A percentile compares a stretch with the other conserved stretches of the same genome.
Conservation (phyloP, 2,888 invertebrate genomes). For the Sinelater perroti region DNA sequence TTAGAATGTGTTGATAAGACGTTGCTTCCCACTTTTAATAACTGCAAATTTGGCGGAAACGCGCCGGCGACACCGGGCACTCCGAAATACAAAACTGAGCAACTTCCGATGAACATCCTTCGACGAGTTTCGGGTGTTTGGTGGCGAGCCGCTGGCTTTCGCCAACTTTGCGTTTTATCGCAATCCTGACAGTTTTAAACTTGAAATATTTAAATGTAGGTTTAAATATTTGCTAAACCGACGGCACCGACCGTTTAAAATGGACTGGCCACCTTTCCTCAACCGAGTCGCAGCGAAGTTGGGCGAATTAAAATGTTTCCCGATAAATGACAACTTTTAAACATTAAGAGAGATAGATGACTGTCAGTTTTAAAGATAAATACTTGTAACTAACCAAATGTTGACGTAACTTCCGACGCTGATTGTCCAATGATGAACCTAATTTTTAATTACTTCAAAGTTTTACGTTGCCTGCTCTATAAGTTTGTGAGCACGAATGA, state of each 20-base stretch:
- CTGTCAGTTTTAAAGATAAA: slow-evolving; percentile 53
- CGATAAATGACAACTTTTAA: slow-evolving; percentile 25
- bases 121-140: slow-evolving; percentile 13
- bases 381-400: too few relatives aligned
- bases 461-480: too few relatives aligned
- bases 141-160: slow-evolving; percentile 12
- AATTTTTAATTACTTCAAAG: too few relatives aligned
- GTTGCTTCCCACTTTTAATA: neutral
- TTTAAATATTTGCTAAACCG: slow-evolving; percentile 29
- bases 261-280: slow-evolving; percentile 19
- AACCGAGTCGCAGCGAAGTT: slow-evolving; percentile 20
- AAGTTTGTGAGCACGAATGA: neutral
- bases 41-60: slow-evolving; percentile 55
- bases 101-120: slow-evolving; percentile 57
- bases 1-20: slow-evolving; percentile 49
- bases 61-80: slow-evolving; percentile 49
- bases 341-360: slow-evolving; percentile 58
- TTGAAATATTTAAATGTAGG: slow-evolving; percentile 30
- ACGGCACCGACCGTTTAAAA: slow-evolving; percentile 35
- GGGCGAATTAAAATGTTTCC: slow-evolving; percentile 16
- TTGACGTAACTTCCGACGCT: too few relatives aligned
- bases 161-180: slow-evolving; percentile 7
- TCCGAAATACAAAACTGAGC: slow-evolving; percentile 60
- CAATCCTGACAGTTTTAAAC: slow-evolving; percentile 43
- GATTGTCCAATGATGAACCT: too few relatives aligned